Base-by-base conservation (phyloP, 2,113 vertebrate species). In the Eonycteris spelaea region DNA sequence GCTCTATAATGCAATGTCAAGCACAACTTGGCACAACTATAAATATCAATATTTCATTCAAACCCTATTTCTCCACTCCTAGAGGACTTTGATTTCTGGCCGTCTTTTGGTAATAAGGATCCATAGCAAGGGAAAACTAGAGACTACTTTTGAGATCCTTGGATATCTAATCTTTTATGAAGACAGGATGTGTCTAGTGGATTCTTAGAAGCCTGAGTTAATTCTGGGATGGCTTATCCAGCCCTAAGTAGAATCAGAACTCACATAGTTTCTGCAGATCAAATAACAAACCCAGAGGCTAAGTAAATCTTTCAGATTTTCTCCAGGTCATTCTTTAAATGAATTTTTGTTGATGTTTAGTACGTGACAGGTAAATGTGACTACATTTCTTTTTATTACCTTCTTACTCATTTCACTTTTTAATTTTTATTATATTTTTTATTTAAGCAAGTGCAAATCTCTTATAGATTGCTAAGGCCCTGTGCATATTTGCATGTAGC, bases 301-400 rank as follows among this genome's bases (percentile, higher is more conserved):
- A 73, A 88, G 10, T 82, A 33, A 74, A 63, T 86, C 33, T 85
- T 89, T 82, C 91, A 74, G 38, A 83, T 70, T 65, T 6, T 71
- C 24, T 94, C 18, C 63, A 96, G 35, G 55, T 89, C 13, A 89
- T 94, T 77, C 48, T 82, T 94, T 78, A 61, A 91, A 83, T 53
- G 90, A 63, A 83, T 38, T 92, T 92, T 43, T 91, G 53, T 74
- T 67, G 48, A 75, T 73, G 35, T 40, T 92, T 84, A 74, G 15
- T 78, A 63, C 73, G 30, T 93, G 67, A 45, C 40, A 91, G 22
- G 28, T 86, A 83, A 88, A 90, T 88, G 26, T 75, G 26, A 96
- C 67, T 24, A 14, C 11, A 70, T 67, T 45, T 35, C 38, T 55
- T 51, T 55, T 26, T 48, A 14, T 45, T 45, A 7, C 33, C 22